Base-by-base conservation (phyloP, 2,797 vertebrate genomes). In the Hafferia zeledoni region DNA sequence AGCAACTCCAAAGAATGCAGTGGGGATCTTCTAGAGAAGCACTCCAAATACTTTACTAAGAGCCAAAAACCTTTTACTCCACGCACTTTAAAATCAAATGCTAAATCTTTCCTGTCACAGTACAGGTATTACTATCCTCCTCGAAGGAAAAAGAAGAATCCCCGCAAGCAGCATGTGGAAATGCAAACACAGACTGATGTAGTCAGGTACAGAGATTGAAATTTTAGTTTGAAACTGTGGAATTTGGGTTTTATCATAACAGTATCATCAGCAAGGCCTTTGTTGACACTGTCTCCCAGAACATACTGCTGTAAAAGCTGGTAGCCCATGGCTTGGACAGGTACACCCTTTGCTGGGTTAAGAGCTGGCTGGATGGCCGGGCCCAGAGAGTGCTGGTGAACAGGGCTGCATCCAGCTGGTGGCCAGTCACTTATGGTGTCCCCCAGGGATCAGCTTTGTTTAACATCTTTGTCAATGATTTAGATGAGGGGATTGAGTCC, bases 101-200 rank as follows among this genome's bases (percentile, higher is more conserved):
- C 98, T 71, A 98, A 98, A 94, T 98, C 99, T 24, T 98, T 97
- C 84, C 97, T 99, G 86, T 98, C 98, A 37, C 97, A 98, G 31
- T 99, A 99, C 93, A 98, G 99, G 44, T 99, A 98, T 94, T 99
- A 99, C 92, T 99, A 98, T 69, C 98, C 98, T 63, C 98, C 99
- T 44, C 97, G 30, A 93, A 98, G 93, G 78, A 98, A 95, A 96
- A 91, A 43, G 35, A 95, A 90, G 92, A 92, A 95, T 57, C 77
- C n/a, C 28, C 31, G 39, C 47, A 96, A 96, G 35, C 96, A 64
- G 7, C 91, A 43, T 69, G 65, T 61, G 33, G 97, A 98, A 94
- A 96, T 86, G 17, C 98, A 98, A 70, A 98, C 97, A 5, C 97
- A 98, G 80, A 98, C 98, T 4, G 97, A 98, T 82, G 37, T 97